Evolutionary conservation across 2,113 vertebrate species (phyloP).

Genomic region (Apteryx owenii): DNA sequence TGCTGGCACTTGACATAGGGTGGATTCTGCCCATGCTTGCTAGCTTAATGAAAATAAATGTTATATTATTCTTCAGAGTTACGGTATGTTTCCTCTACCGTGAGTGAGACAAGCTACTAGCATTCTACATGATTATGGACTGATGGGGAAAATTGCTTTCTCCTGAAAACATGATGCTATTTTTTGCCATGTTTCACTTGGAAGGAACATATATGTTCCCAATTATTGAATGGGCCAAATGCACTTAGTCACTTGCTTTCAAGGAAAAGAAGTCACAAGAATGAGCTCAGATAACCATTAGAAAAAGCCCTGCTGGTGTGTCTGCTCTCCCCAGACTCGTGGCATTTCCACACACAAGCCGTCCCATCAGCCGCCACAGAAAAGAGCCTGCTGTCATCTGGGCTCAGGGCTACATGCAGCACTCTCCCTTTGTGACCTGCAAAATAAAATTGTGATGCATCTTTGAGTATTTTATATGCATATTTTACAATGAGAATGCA

Average conservation of each 20-base stretch:
- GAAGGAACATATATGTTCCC: neutral
- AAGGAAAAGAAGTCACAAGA: neutral
- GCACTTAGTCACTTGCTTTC: neutral
- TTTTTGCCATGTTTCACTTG: neutral
- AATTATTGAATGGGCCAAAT: neutral
- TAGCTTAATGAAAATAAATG: constrained; percentile 3
- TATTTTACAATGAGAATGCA: neutral
- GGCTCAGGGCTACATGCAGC: constrained; percentile 73
- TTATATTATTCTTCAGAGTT: neutral
- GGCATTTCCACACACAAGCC: constrained; percentile 74
- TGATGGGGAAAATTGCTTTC: neutral
- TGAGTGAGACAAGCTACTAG: neutral
- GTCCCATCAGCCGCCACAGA: constrained; percentile 75
- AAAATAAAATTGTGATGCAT: neutral
- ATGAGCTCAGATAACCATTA: neutral
- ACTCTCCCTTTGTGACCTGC: constrained; percentile 79
- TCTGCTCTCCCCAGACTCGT: neutral
- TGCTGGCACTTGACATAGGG: neutral
- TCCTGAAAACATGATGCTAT: neutral
- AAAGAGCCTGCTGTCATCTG: constrained; percentile 69
- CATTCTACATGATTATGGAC: neutral
- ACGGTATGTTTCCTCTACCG: neutral
- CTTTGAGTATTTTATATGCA: no score
- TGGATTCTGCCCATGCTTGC: neutral
- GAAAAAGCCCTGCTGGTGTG: neutral